A percentile compares a stretch with the other conserved stretches of the same genome.
phyloP scores from a whole-genome alignment of 2,888 invertebrate species.

The Hipparchia semele region DNA sequence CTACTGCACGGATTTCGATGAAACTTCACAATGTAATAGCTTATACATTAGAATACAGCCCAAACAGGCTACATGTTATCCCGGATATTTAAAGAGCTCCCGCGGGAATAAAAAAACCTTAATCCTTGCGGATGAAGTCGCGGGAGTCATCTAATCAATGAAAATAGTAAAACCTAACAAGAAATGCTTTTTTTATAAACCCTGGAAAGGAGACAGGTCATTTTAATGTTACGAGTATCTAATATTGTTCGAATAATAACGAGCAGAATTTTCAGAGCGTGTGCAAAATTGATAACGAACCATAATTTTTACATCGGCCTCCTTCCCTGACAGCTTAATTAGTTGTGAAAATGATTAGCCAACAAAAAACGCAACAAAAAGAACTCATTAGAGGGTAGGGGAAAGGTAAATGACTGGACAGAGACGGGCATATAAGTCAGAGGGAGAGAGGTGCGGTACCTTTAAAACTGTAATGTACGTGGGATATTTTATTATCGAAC shows the following conservation, averaged over 20 bases:
- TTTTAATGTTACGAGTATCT: too few species aligned
- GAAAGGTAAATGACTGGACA: constrained; percentile 62
- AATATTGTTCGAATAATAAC: not conserved
- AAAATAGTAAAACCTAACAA: too few species aligned
- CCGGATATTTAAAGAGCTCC: too few species aligned
- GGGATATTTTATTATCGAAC: too few species aligned
- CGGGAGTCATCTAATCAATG: too few species aligned
- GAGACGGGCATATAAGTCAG: constrained; percentile 38
- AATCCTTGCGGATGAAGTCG: too few species aligned
- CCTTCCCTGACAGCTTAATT: constrained; percentile 36
- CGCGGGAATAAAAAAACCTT: too few species aligned
- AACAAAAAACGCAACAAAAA: constrained; percentile 32
- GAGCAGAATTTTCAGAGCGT: not conserved
- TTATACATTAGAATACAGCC: too few species aligned
- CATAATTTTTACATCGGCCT: constrained; percentile 30
- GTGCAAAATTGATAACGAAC: constrained; percentile 25
- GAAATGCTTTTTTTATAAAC: too few species aligned
- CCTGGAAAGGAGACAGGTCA: not conserved
- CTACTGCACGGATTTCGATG: too few species aligned
- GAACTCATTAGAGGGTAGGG: constrained; percentile 59
- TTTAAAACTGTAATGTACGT: not conserved
- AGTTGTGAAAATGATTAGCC: constrained; percentile 35
- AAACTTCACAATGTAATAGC: too few species aligned
- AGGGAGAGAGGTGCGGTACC: not conserved
- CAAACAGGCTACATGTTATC: too few species aligned